These are phyloP conservation scores for Drosophila carrolli DNA, from an alignment of 1,140 invertebrate genomes.

Conservation along the genomic window DNA sequence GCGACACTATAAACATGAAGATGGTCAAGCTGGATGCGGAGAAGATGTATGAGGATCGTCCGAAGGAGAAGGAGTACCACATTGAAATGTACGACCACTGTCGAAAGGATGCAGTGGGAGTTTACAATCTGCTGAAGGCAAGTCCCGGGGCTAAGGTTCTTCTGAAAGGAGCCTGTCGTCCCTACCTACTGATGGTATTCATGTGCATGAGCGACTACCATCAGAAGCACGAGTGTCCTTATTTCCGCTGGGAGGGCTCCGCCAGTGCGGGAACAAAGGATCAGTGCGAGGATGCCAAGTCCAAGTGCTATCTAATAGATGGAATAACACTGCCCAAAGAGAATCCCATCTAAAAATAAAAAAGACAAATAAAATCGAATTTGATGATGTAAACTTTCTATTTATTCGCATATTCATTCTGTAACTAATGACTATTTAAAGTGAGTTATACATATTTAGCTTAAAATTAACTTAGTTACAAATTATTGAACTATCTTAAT, in stretches of 20 bases:
- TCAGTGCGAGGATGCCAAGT: slow-evolving; percentile 19
- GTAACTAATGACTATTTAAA: too few species aligned
- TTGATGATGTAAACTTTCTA: neutral
- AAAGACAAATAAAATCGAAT: neutral
- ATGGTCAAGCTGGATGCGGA: slow-evolving; percentile 69
- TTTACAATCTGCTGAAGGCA: slow-evolving; percentile 42
- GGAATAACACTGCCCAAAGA: slow-evolving; percentile 29
- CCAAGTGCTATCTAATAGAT: slow-evolving; percentile 63
- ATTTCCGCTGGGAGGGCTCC: slow-evolving; percentile 61
- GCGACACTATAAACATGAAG: slow-evolving; percentile 71
- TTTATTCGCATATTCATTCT: too few species aligned
- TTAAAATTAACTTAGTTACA: too few species aligned
- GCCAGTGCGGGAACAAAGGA: slow-evolving; percentile 14
- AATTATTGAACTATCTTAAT: too few species aligned
- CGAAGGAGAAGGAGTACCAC: slow-evolving; percentile 66
- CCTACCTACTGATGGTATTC: slow-evolving; percentile 58
- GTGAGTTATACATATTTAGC: too few species aligned
- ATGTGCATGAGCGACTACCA: slow-evolving; percentile 64
- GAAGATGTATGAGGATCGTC: slow-evolving; percentile 32
- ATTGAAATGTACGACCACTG: slow-evolving; percentile 56
- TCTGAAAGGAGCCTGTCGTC: slow-evolving; percentile 53
- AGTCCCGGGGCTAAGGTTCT: slow-evolving; percentile 44
- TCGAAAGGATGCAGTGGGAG: slow-evolving; percentile 47
- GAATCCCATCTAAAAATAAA: neutral
- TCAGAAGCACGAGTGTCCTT: slow-evolving; percentile 62